Percentiles rank a stretch among this genome's conserved stretches.
phyloP scores from a whole-genome alignment of 2,797 vertebrate genomes.

The Florisuga fusca region DNA sequence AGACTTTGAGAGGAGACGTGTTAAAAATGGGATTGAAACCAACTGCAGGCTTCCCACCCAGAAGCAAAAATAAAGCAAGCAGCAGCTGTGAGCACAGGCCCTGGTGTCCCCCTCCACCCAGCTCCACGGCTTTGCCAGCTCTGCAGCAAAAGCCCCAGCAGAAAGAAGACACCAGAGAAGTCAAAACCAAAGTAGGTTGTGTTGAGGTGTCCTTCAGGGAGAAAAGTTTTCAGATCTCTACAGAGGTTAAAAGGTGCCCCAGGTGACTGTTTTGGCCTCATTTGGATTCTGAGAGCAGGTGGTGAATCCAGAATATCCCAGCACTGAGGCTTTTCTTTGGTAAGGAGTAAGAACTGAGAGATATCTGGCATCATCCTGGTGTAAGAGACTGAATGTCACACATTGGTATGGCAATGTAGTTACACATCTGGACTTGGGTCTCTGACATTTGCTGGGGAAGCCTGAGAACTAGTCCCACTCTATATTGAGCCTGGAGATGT shows the following conservation, averaged over 20 bases:
- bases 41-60: slow-evolving; percentile 50
- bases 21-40: slow-evolving; percentile 43
- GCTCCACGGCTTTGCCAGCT: rapidly evolving
- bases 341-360: not conserved
- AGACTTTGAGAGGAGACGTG: not conserved
- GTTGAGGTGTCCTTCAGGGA: not conserved
- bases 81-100: not conserved
- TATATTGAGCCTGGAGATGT: not conserved
- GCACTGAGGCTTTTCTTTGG: not conserved
- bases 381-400: not conserved
- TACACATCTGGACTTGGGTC: not conserved
- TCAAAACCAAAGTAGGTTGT: not conserved
- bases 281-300: not conserved
- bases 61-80: slow-evolving; percentile 10
- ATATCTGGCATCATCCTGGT: not conserved
- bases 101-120: not conserved
- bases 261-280: not conserved
- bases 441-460: not conserved
- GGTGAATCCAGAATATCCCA: not conserved
- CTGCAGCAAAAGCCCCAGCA: not conserved
- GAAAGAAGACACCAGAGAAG: not conserved
- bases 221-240: not conserved
- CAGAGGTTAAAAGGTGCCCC: not conserved
- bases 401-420: rapidly evolving
- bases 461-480: no score